phyloP scores from a whole-genome alignment of 2,797 vertebrate species.

The Molossus alvarezi region DNA sequence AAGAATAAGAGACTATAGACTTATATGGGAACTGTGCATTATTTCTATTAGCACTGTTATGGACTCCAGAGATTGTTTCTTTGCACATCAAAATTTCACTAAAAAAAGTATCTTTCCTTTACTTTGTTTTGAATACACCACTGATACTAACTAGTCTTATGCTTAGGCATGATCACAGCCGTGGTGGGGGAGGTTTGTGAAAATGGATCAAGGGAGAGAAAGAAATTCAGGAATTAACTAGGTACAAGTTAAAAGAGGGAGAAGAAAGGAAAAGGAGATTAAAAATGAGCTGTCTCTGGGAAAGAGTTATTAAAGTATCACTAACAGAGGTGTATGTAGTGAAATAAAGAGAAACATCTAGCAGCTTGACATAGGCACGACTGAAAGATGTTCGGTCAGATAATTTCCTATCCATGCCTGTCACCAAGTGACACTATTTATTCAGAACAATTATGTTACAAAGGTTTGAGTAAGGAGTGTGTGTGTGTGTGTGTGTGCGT shows the following conservation, averaged over 20 bases:
- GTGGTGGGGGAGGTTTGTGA: not conserved
- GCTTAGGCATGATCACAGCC: not conserved
- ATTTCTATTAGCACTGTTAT: constrained; percentile 18
- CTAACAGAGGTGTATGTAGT: not conserved
- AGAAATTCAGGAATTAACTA: not conserved
- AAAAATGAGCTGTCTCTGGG: not conserved
- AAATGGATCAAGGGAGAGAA: constrained; percentile 5
- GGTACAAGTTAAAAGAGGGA: not conserved
- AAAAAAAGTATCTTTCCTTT: constrained; percentile 55
- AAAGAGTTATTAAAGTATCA: constrained; percentile 1
- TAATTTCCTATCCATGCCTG: constrained; percentile 31
- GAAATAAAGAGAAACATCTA: constrained; percentile 44
- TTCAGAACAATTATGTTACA: constrained; percentile 15
- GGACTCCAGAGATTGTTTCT: constrained; percentile 10
- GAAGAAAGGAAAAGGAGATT: not conserved
- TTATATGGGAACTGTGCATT: constrained; percentile 38
- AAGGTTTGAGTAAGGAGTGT: not conserved
- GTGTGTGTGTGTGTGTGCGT: no score
- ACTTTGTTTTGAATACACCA: constrained; percentile 31
- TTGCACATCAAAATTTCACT: constrained; percentile 40
- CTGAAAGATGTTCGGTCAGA: not conserved
- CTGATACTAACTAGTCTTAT: constrained; percentile 11
- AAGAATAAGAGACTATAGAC: not conserved
- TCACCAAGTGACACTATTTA: not conserved
- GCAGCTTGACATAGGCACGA: not conserved